These are phyloP conservation scores for Luscinia luscinia DNA, from an alignment of 2,797 vertebrate genomes.

Conservation along the genomic window DNA sequence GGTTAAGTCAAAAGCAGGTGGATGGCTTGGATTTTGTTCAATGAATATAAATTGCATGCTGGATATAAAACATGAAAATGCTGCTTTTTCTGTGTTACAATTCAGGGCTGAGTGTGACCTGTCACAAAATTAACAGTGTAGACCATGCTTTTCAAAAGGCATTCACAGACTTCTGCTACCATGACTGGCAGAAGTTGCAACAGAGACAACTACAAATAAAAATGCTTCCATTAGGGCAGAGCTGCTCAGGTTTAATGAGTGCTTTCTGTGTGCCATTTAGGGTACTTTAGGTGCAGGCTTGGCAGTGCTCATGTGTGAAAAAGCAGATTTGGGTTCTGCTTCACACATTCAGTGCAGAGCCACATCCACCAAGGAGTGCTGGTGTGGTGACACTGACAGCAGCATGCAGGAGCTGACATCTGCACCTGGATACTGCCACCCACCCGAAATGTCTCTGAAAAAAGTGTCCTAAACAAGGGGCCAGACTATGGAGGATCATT, in stretches of 20 bases:
- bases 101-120: background rate
- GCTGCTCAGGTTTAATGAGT: background rate
- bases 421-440: background rate
- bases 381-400: background rate
- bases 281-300: background rate
- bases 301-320: background rate
- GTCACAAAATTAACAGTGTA: background rate
- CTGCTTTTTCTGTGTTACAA: background rate
- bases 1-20: slow-evolving; percentile 61
- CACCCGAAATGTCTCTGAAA: accelerated
- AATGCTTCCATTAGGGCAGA: background rate
- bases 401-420: background rate
- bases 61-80: background rate
- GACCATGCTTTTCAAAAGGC: background rate
- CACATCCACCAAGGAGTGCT: background rate
- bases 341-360: background rate
- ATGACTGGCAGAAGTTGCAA: background rate
- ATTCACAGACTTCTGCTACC: background rate
- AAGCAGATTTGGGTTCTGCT: background rate
- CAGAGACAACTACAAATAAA: background rate
- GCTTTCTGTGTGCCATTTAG: background rate
- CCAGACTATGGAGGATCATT: background rate
- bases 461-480: background rate
- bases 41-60: slow-evolving; percentile 43
- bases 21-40: slow-evolving; percentile 36